Evolutionary conservation across 2,113 vertebrate species (phyloP).

Genomic region (Plotosus lineatus): DNA sequence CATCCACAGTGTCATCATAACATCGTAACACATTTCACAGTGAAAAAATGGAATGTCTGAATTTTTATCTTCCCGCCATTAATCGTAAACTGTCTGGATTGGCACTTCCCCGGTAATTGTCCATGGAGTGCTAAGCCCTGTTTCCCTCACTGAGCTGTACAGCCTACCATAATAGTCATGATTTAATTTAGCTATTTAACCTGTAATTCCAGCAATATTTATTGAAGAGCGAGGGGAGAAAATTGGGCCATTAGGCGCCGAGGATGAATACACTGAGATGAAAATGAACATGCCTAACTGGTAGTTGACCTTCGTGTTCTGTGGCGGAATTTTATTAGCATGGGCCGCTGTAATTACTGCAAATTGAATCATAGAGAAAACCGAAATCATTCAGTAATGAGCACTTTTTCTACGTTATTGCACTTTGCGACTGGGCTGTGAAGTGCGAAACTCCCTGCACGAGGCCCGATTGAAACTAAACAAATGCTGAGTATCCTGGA

Average conservation of each 20-base stretch:
- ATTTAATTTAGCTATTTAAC: slow-evolving; percentile 99
- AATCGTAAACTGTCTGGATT: slow-evolving; percentile 77
- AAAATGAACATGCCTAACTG: slow-evolving; percentile 98
- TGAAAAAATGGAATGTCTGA: slow-evolving; percentile 52
- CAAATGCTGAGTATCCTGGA: background rate
- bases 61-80: slow-evolving; percentile 73
- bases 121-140: slow-evolving; percentile 87
- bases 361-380: slow-evolving; percentile 93
- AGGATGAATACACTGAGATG: slow-evolving; percentile 99
- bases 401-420: slow-evolving; percentile 85
- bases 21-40: too few species aligned
- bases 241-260: slow-evolving; percentile 97
- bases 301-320: slow-evolving; percentile 97
- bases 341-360: slow-evolving; percentile 92
- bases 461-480: slow-evolving; percentile 7
- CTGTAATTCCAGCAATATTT: slow-evolving; percentile 99
- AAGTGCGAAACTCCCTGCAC: slow-evolving; percentile 42
- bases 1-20: background rate
- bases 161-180: slow-evolving; percentile 90
- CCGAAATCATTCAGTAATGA: slow-evolving; percentile 92
- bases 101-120: slow-evolving; percentile 86
- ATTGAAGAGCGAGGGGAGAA: slow-evolving; percentile 96
- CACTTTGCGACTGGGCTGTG: slow-evolving; percentile 63
- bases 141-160: slow-evolving; percentile 72
- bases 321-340: slow-evolving; percentile 92